These are phyloP conservation scores for Prietella phreatophila DNA, from an alignment of 2,113 vertebrate species.

Conservation along the genomic window DNA sequence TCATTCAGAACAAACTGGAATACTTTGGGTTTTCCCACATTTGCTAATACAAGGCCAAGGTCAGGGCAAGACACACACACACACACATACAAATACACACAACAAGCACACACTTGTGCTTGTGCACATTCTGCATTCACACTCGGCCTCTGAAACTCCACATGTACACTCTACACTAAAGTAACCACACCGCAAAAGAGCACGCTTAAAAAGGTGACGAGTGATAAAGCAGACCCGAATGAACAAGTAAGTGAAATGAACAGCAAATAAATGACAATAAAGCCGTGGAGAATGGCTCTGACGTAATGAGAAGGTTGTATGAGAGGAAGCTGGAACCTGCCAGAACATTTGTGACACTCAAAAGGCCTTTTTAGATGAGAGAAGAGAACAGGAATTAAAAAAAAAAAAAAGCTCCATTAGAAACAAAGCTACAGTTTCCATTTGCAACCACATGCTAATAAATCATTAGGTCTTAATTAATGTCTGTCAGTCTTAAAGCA, in stretches of 20 bases:
- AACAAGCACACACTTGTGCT: constrained; percentile 10
- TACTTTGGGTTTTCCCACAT: constrained; percentile 10
- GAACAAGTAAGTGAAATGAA: constrained; percentile 17
- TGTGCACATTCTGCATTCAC: neutral
- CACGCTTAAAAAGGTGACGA: neutral
- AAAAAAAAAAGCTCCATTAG: constrained; percentile 64
- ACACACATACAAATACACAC: neutral
- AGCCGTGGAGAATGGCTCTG: constrained; percentile 35
- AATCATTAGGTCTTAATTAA: constrained; percentile 78
- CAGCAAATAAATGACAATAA: constrained; percentile 37
- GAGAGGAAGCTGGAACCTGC: constrained; percentile 59
- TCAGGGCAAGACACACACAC: constrained; percentile 40
- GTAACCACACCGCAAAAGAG: neutral
- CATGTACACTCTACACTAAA: neutral
- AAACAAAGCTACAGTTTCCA: constrained; percentile 72
- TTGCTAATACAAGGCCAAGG: constrained; percentile 48
- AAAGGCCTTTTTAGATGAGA: constrained; percentile 56
- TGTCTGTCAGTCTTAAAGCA: constrained; percentile 69
- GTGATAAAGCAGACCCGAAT: constrained; percentile 27
- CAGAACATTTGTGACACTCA: constrained; percentile 59
- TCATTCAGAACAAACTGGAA: neutral
- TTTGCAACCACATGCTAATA: constrained; percentile 67
- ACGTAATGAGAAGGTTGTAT: constrained; percentile 55
- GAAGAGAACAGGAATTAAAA: constrained; percentile 58
- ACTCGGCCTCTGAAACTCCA: neutral